phyloP scores from a whole-genome alignment of 2,113 vertebrate genomes.

The Eira barbara region DNA sequence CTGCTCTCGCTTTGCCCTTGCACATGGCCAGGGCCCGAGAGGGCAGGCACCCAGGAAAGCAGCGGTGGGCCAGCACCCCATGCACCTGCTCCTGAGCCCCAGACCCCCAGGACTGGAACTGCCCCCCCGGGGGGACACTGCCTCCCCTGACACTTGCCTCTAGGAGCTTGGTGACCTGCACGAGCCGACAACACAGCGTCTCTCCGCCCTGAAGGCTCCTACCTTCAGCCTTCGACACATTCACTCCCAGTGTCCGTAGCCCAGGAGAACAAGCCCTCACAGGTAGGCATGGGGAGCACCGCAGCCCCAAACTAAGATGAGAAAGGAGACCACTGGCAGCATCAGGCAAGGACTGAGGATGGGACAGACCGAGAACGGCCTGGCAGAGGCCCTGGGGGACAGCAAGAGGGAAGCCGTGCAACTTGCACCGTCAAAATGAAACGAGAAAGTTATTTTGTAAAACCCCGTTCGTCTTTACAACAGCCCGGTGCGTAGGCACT shows the following conservation, averaged over 20 bases:
- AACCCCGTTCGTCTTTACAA: neutral
- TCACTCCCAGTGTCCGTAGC: neutral
- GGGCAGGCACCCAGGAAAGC: neutral
- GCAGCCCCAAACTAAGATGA: neutral
- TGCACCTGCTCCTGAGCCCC: neutral
- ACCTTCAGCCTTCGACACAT: neutral
- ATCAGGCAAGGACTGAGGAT: neutral
- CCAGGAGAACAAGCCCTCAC: neutral
- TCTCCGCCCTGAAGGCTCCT: neutral
- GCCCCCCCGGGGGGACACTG: neutral
- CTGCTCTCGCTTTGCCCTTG: neutral
- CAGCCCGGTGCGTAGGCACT: neutral
- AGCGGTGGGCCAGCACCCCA: neutral
- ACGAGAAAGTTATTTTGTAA: neutral
- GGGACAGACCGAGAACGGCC: neutral
- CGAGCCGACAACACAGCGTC: rapidly evolving
- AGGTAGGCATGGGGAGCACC: too few species aligned
- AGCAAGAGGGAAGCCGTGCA: rapidly evolving
- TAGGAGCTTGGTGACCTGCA: too few species aligned
- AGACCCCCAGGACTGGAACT: neutral
- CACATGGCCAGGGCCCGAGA: too few species aligned
- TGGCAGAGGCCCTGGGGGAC: neutral
- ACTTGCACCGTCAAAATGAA: neutral
- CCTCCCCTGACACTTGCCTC: neutral
- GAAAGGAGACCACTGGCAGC: too few species aligned